Evolutionary conservation across 2,113 vertebrate species (phyloP).

Genomic region (Onychostoma macrolepis): DNA sequence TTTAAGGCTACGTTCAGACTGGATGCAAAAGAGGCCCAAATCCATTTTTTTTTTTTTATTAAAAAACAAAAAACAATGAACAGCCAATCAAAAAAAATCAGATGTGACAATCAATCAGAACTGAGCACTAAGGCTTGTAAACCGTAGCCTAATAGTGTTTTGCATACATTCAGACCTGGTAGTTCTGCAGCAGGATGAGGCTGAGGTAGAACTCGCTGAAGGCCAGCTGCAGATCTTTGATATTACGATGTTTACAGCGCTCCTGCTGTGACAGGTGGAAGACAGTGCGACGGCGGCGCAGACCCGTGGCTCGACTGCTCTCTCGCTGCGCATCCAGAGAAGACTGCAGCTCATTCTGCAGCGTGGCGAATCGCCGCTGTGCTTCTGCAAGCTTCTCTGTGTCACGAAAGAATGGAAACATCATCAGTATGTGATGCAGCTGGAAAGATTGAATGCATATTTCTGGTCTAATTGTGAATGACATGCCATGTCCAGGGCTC

Average conservation of each 20-base stretch:
- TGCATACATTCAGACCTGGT: slow-evolving; percentile 81
- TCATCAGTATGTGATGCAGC: not conserved
- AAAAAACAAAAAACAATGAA: too few species aligned
- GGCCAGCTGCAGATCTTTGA: slow-evolving; percentile 96
- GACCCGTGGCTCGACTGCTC: slow-evolving; percentile 78
- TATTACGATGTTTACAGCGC: slow-evolving; percentile 93
- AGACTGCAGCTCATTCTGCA: slow-evolving; percentile 95
- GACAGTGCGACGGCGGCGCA: slow-evolving; percentile 88
- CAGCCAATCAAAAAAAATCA: too few species aligned
- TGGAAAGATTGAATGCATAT: not conserved
- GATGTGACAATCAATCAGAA: too few species aligned
- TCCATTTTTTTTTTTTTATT: too few species aligned
- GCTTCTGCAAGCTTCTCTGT: slow-evolving; percentile 97
- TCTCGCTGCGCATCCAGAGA: slow-evolving; percentile 94
- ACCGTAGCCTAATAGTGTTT: not conserved
- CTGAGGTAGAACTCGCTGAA: slow-evolving; percentile 99
- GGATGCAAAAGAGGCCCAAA: too few species aligned
- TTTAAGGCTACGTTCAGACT: not conserved
- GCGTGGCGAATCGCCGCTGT: slow-evolving; percentile 92
- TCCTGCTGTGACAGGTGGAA: slow-evolving; percentile 97
- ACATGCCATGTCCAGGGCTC: too few species aligned
- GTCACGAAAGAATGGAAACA: slow-evolving; percentile 11
- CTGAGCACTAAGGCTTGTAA: not conserved
- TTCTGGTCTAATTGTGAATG: not conserved
- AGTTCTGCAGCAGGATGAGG: slow-evolving; percentile 98